phyloP scores from a whole-genome alignment of 2,888 invertebrate species.

The Ischnura elegans region DNA sequence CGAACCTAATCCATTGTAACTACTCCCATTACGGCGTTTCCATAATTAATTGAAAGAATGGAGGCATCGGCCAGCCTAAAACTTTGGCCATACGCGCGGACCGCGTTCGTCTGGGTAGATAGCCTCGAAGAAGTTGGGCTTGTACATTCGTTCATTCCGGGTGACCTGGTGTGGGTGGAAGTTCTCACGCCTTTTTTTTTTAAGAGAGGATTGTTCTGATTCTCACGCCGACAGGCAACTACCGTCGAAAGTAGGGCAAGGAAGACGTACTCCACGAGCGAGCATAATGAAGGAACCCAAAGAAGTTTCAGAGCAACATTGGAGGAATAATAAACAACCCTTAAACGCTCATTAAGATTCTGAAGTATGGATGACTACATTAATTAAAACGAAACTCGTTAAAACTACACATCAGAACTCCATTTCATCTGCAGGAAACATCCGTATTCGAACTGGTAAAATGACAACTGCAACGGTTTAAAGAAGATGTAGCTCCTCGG shows the following conservation, averaged over 20 bases:
- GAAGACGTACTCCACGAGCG: not conserved
- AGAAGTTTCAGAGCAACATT: not conserved
- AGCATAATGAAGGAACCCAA: not conserved
- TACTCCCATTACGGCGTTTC: too few relatives aligned
- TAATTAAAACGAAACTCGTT: too few relatives aligned
- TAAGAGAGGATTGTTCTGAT: not conserved
- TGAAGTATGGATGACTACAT: too few relatives aligned
- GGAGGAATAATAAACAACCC: not conserved
- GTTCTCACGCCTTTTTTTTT: constrained; percentile 23
- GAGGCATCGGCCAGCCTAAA: not conserved
- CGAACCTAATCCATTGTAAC: too few relatives aligned
- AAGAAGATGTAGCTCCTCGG: too few relatives aligned
- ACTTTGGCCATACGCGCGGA: too few relatives aligned
- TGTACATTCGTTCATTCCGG: not conserved
- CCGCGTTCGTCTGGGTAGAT: not conserved
- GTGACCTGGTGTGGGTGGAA: not conserved
- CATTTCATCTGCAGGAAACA: too few relatives aligned
- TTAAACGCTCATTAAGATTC: too few relatives aligned
- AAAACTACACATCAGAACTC: too few relatives aligned
- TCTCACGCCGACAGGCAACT: not conserved
- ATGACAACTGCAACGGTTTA: too few relatives aligned
- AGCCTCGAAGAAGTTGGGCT: not conserved
- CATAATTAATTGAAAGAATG: too few relatives aligned
- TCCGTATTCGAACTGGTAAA: too few relatives aligned
- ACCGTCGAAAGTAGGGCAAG: not conserved